Percentiles rank a stretch among this genome's conserved stretches.
These are phyloP conservation scores for Malthinus flaveolus DNA, from an alignment of 2,888 invertebrate genomes.

Conservation along the genomic window DNA sequence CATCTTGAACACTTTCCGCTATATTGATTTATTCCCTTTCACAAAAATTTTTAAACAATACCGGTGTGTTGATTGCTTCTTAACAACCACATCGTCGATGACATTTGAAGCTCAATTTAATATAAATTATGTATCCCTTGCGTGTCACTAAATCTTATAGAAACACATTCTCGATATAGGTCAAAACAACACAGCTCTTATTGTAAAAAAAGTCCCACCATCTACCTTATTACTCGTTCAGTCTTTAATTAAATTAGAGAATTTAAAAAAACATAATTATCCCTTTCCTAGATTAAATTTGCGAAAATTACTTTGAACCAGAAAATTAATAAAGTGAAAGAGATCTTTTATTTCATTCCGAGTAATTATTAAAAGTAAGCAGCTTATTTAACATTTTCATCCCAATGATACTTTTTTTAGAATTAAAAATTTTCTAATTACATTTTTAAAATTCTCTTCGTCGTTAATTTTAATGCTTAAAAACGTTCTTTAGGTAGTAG, in stretches of 20 bases:
- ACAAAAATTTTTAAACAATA: no score
- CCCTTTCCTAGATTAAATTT: no score
- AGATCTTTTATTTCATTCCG: slow-evolving; percentile 2
- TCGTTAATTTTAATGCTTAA: no score
- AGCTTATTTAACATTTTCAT: slow-evolving; percentile 10
- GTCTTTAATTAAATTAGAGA: no score
- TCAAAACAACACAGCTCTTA: slow-evolving; percentile 1
- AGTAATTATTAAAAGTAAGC: slow-evolving; percentile 5
- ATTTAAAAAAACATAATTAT: no score
- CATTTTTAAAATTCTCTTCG: background rate
- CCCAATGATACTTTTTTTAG: background rate
- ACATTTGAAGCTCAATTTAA: background rate
- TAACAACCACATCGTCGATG: background rate
- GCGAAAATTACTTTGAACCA: no score
- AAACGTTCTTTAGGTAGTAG: no score
- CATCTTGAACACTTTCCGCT: no score
- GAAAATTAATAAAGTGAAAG: slow-evolving; percentile 5
- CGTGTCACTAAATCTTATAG: background rate
- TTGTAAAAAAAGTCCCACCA: background rate
- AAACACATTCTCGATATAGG: background rate
- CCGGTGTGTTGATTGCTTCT: no score
- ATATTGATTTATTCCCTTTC: no score
- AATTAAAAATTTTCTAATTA: background rate
- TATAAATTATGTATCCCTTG: slow-evolving; percentile 6
- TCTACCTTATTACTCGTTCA: background rate